Base-by-base conservation (phyloP, 1,140 invertebrate genomes). In the Drosophila athabasca region DNA sequence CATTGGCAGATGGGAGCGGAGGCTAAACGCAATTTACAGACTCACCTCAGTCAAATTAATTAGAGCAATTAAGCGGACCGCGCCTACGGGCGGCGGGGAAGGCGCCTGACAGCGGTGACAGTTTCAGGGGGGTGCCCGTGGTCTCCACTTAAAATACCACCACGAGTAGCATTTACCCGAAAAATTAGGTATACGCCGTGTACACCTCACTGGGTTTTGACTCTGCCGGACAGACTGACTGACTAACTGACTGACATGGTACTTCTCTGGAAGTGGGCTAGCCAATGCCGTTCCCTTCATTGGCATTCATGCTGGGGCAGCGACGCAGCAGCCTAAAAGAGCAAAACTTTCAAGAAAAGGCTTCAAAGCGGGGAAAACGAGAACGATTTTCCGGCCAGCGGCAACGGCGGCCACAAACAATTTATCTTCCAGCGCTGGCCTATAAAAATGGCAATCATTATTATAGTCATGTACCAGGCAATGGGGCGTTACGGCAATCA, bases 401-500 rank as follows among this genome's bases (percentile, higher is more conserved):
- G 64, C 71, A 39, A 11, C 35, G 11, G 31, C 58, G 31, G 44
- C 66, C 57, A 64, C 61, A 66, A 74, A 59, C 65, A 70, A 82
- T 85, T 85, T 87, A 82, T 84, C 73, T 69, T 70, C 69, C 31
- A 19, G 22, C 39, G 66, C 64, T 60, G 55, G 64, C 74, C 75
- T 70, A 75, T 87, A 88, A 87, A 70, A 87, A 81, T 70, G 45
- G 69, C 75, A 88, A 87, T 87, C 83, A 88, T 87, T 87, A 87
- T 87, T 84, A 80, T 76, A 88, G 83, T 76, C 82, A 88, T 88
- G 83, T 87, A 65, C 78, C 74, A 79, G 83, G 78, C 81, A 82
- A 87, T 82, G 79, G 83, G 82, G 82, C 82, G 82, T 87, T 82
- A 87, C 82, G 70, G 83, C 83, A 87, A 87, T 87, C 82, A 87